Conservation (phyloP, 1,140 invertebrate genomes). For the Drosophila subpulchrella region DNA sequence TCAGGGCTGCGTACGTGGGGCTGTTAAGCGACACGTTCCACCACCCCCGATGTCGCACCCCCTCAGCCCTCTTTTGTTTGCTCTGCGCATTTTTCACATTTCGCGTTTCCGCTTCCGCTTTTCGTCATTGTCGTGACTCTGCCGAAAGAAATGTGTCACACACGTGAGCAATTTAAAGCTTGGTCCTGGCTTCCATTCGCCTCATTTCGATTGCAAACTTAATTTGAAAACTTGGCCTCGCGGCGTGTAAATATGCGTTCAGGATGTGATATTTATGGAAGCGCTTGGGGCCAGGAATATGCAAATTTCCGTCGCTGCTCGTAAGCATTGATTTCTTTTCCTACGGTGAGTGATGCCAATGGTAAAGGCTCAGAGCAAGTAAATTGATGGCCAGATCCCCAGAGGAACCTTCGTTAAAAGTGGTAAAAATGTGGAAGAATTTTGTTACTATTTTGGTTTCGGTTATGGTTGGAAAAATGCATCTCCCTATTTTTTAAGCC, state of each 20-base stretch:
- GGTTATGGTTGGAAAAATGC: not conserved
- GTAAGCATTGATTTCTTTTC: conserved; percentile 63
- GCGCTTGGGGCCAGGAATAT: conserved; percentile 24
- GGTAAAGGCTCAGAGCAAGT: not conserved
- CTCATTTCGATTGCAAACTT: conserved; percentile 79
- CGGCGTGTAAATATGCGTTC: conserved; percentile 59
- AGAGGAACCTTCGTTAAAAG: conserved; percentile 3
- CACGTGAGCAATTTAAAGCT: conserved; percentile 80
- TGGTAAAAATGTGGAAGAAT: not conserved
- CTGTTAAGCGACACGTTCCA: conserved; percentile 65
- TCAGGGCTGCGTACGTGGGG: conserved; percentile 60
- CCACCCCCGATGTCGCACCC: conserved; percentile 6
- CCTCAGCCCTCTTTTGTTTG: conserved; percentile 51
- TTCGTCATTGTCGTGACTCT: conserved; percentile 49
- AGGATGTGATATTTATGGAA: conserved; percentile 63
- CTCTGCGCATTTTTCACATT: conserved; percentile 71
- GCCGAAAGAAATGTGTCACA: conserved; percentile 73
- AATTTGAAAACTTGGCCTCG: conserved; percentile 66
- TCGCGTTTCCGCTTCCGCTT: conserved; percentile 68
- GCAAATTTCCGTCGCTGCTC: conserved; percentile 49
- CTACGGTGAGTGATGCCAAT: conserved; percentile 14
- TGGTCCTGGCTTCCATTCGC: conserved; percentile 30
- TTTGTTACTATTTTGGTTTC: not conserved
- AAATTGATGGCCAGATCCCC: conserved; percentile 7
- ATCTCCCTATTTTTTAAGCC: no score